Evolutionary conservation across 2,888 invertebrate genomes (phyloP), one percentile per base, ranked within the genome.

Genomic region (Rhogogaster chlorosoma): DNA sequence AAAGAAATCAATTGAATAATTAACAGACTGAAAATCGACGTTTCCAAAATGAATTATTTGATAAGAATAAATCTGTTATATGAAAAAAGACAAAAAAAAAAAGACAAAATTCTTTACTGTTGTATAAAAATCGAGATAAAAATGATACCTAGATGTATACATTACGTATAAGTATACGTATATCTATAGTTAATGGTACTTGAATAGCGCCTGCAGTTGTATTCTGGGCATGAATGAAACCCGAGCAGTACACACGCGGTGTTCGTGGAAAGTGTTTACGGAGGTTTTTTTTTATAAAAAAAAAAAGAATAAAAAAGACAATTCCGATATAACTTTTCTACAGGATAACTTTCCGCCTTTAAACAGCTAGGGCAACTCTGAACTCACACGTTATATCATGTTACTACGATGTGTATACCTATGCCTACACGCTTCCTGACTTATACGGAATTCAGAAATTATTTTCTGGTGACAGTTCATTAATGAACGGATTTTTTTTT

Each of bases 221-320:
- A 70, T 70, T 70, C 70, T 32, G 36, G n/a, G 29, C 42, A 42
- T 42, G 73, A 73, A 73, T 73, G 73, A 73, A 73, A 73, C 73
- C 73, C 73, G 38, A 53, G 53, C n/a, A 53, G 53, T 53, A 53
- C 9, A 73, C 73, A 73, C 73, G 73, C 42, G 38, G 73, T 38
- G 18, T 42, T 18, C 18, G 32, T 32, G 32, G 18, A 42, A 42
- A 22, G 73, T 73, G 38, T 73, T 73, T 42, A 42, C 73, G 73
- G n/a, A 42, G 67, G 18, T 32, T 32, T 64, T 22, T 32, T 67
- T 67, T 22, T 61, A 26, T 22, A 9, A 61, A 61, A 61, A 22
- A 10, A 10, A 61, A 26, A 9, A 26, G 0, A 61, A 7, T 32
- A 29, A 67, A 67, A 32, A 67, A 32, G 18, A 32, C 67, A 67